Evolutionary conservation across 2,888 invertebrate genomes (phyloP).

Genomic region (Axea sp.): DNA sequence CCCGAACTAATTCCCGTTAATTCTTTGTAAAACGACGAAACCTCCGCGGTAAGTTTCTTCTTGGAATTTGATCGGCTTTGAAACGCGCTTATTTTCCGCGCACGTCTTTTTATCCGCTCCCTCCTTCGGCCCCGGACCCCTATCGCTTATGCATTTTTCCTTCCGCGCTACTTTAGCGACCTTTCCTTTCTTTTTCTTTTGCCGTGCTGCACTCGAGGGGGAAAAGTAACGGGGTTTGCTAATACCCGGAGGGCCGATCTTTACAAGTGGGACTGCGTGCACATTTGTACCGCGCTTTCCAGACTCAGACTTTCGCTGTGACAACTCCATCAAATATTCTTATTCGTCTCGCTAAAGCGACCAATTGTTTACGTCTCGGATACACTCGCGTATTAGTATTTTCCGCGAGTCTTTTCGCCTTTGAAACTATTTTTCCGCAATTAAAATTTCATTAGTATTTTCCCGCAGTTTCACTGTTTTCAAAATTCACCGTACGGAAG

Average conservation of each 20-base stretch:
- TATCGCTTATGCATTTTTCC: conserved; percentile 15
- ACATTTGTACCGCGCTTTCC: conserved; percentile 25
- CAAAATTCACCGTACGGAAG: no score
- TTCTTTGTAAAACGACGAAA: no score
- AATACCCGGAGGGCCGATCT: conserved; percentile 54
- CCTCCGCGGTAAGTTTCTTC: no score
- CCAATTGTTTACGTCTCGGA: not conserved
- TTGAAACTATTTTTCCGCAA: no score
- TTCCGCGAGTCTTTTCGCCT: no score
- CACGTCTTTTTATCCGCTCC: conserved; percentile 23
- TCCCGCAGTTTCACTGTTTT: no score
- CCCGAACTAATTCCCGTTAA: no score
- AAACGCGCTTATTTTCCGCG: conserved; percentile 31
- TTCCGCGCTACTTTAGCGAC: conserved; percentile 33
- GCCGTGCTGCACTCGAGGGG: conserved; percentile 39
- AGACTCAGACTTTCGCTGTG: conserved; percentile 25
- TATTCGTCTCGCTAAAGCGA: not conserved
- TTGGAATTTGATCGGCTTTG: no score
- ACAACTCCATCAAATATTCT: conserved; percentile 33
- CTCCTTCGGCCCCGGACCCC: not conserved
- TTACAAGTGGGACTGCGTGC: conserved; percentile 39
- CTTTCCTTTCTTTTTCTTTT: conserved; percentile 40
- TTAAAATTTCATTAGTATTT: no score
- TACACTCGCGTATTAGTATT: no score
- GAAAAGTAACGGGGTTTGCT: conserved; percentile 50